phyloP scores from a whole-genome alignment of 2,797 vertebrate species.

The Coendou prehensilis region DNA sequence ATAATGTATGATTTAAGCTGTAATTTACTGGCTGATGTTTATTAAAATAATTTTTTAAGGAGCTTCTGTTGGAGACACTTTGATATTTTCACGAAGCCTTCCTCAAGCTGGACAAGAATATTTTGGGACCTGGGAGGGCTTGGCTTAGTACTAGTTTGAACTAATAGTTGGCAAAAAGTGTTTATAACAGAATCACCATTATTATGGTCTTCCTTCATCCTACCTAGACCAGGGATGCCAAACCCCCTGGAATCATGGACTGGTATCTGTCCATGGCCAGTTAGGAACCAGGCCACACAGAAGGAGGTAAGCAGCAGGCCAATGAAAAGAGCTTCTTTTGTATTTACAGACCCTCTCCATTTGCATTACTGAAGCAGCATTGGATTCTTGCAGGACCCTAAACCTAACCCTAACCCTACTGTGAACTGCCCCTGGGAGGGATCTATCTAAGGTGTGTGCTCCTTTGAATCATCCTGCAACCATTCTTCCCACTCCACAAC shows the following conservation, averaged over 20 bases:
- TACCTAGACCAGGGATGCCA: not conserved
- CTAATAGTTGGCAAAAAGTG: not conserved
- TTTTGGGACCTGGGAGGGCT: not conserved
- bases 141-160: not conserved
- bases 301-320: not conserved
- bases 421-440: not conserved
- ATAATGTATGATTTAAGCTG: not conserved
- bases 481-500: not conserved
- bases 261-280: not conserved
- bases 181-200: not conserved
- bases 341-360: not conserved
- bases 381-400: not conserved
- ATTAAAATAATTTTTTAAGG: slow-evolving; percentile 22
- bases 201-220: not conserved
- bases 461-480: not conserved
- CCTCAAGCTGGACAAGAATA: not conserved
- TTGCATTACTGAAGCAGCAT: not conserved
- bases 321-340: not conserved
- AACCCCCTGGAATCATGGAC: not conserved
- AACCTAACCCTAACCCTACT: not conserved
- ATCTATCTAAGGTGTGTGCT: not conserved
- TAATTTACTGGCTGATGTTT: not conserved
- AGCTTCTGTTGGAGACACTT: not conserved
- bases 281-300: not conserved
- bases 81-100: not conserved